Conservation (phyloP, 2,797 vertebrate genomes). For the Tapera naevia region DNA sequence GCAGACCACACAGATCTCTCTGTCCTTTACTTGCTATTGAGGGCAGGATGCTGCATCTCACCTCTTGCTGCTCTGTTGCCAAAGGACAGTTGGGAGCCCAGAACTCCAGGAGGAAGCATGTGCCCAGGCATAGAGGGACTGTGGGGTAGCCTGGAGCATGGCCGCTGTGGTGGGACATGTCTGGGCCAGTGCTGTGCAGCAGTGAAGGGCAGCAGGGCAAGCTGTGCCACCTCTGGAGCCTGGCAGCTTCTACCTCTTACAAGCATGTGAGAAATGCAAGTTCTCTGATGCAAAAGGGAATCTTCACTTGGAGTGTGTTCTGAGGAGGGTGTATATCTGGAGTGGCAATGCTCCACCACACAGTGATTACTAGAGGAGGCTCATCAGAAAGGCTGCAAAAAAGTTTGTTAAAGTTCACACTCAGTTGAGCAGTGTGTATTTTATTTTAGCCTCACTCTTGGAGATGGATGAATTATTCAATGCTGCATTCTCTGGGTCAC, state of each 20-base stretch:
- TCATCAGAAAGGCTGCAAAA: not conserved
- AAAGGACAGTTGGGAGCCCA: not conserved
- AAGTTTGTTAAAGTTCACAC: not conserved
- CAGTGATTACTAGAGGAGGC: not conserved
- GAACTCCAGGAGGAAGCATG: fast-evolving
- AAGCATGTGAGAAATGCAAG: not conserved
- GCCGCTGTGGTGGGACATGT: fast-evolving
- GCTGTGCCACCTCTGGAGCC: not conserved
- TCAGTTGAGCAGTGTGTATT: not conserved
- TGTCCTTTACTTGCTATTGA: not conserved
- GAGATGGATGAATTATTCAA: not conserved
- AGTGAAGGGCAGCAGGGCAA: not conserved
- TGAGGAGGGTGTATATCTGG: fast-evolving
- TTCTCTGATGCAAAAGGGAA: not conserved
- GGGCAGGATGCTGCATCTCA: not conserved
- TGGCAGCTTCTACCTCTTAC: not conserved
- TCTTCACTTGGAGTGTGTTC: not conserved
- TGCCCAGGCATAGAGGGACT: fast-evolving
- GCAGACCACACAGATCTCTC: not conserved
- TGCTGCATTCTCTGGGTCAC: not conserved
- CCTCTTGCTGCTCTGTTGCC: not conserved
- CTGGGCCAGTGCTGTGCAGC: not conserved
- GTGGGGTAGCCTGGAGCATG: not conserved
- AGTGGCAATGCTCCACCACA: not conserved
- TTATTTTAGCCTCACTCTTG: not conserved